Percentiles rank a stretch among this genome's conserved stretches.
Evolutionary conservation across 1,140 invertebrate genomes (phyloP).

Genomic region (Lordiphosa mommai): DNA sequence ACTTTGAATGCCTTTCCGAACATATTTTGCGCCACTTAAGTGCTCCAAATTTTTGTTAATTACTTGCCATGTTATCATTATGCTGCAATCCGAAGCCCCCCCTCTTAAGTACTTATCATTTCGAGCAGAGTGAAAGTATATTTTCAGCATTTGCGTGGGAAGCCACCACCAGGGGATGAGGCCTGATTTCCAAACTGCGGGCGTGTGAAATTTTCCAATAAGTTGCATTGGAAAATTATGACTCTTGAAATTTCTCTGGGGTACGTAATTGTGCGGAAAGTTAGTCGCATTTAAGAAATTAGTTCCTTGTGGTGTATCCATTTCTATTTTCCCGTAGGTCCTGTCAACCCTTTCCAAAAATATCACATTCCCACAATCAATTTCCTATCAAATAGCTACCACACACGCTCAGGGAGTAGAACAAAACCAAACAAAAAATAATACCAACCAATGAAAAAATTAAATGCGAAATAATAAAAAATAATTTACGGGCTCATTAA

Average conservation of each 20-base stretch:
- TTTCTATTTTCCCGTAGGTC: constrained; percentile 1
- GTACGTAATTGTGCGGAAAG: constrained; percentile 55
- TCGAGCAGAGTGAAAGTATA: constrained; percentile 16
- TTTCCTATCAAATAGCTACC: constrained; percentile 49
- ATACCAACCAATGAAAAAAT: constrained; percentile 63
- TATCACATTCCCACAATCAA: constrained; percentile 63
- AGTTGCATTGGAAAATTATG: constrained; percentile 49
- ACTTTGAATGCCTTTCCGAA: not conserved
- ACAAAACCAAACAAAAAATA: constrained; percentile 20
- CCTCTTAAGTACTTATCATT: not conserved
- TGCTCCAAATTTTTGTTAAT: constrained; percentile 51
- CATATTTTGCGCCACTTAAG: constrained; percentile 44
- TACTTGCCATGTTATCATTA: constrained; percentile 37
- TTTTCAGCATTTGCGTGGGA: constrained; percentile 46
- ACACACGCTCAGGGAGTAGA: constrained; percentile 52
- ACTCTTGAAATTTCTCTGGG: constrained; percentile 16
- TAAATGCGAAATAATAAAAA: constrained; percentile 77
- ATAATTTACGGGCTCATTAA: constrained; percentile 76
- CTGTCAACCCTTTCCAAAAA: not conserved
- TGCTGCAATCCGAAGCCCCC: not conserved
- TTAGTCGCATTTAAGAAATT: constrained; percentile 65
- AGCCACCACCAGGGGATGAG: constrained; percentile 27
- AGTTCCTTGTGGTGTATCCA: constrained; percentile 19
- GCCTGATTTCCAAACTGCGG: constrained; percentile 31
- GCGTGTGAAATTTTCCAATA: constrained; percentile 72